phyloP scores from a whole-genome alignment of 2,797 vertebrate genomes.

The Poeciliopsis turneri region DNA sequence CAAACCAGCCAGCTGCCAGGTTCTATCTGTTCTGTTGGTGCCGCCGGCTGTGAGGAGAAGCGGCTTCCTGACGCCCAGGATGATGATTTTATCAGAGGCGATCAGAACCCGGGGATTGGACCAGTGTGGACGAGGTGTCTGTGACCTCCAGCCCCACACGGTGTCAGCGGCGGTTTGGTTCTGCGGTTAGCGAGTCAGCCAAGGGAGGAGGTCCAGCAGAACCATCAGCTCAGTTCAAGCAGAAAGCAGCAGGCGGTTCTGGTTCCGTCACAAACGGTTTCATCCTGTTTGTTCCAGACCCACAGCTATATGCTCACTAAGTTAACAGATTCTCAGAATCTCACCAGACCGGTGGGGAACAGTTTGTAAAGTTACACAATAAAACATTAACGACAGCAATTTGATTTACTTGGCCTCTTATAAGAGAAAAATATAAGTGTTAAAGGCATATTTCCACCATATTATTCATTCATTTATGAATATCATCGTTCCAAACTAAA shows the following conservation, averaged over 20 bases:
- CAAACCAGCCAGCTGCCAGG: background rate
- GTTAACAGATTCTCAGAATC: background rate
- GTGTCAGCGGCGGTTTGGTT: background rate
- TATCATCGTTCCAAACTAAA: no score
- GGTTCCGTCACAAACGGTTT: background rate
- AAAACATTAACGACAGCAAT: no score
- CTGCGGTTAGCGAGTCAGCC: background rate
- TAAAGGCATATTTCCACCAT: no score
- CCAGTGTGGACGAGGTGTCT: background rate
- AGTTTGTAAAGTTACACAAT: no score
- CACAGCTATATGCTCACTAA: background rate
- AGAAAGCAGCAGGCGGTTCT: conserved; percentile 1
- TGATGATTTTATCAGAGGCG: background rate
- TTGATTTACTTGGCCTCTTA: no score
- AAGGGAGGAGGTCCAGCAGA: background rate
- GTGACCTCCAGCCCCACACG: background rate
- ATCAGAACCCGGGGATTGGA: background rate
- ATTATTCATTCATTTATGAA: no score
- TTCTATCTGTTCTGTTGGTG: conserved; percentile 2
- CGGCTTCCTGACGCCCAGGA: background rate
- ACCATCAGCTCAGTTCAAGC: background rate
- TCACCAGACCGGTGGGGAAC: no score
- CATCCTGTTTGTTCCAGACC: background rate
- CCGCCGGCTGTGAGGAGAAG: background rate
- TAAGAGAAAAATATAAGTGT: no score